Evolutionary conservation across 2,888 invertebrate genomes (phyloP).

Genomic region (Epirrita christyi): DNA sequence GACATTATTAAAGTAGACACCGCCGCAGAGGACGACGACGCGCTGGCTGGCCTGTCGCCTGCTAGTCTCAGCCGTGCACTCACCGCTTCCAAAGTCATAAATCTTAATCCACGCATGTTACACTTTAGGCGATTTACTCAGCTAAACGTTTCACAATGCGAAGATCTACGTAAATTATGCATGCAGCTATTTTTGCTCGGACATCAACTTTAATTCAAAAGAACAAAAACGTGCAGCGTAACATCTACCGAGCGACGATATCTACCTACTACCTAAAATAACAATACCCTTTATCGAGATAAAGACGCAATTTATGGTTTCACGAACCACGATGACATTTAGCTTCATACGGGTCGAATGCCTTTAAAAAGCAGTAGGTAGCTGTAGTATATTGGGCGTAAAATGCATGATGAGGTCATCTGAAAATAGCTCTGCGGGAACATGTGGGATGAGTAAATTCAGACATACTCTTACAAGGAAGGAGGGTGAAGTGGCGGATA

Average conservation of each 20-base stretch:
- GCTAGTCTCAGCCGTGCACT: conserved; percentile 12
- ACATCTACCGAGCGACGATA: conserved; percentile 18
- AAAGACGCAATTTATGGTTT: conserved; percentile 46
- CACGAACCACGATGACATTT: conserved; percentile 58
- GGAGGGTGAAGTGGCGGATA: conserved; percentile 51
- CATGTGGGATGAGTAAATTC: conserved; percentile 51
- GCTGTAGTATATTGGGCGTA: conserved; percentile 54
- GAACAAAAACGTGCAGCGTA: conserved; percentile 18
- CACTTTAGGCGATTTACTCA: conserved; percentile 16
- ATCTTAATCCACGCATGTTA: conserved; percentile 13
- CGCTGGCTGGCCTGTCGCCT: conserved; percentile 58
- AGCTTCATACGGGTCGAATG: conserved; percentile 57
- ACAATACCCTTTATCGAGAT: conserved; percentile 41
- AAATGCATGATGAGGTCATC: conserved; percentile 66
- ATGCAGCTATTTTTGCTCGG: conserved; percentile 12
- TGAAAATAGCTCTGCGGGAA: conserved; percentile 60
- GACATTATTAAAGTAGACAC: conserved; percentile 28
- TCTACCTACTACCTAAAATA: conserved; percentile 42
- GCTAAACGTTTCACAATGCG: conserved; percentile 12
- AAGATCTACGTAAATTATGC: background rate
- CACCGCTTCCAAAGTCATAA: conserved; percentile 16
- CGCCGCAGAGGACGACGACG: conserved; percentile 55
- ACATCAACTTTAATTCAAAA: conserved; percentile 16
- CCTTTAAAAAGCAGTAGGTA: conserved; percentile 58
- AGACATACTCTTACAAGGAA: conserved; percentile 49